A percentile compares a stretch with the other conserved stretches of the same genome.
These are phyloP conservation scores for Epinotia nisella DNA, from an alignment of 2,888 invertebrate species.

Conservation along the genomic window DNA sequence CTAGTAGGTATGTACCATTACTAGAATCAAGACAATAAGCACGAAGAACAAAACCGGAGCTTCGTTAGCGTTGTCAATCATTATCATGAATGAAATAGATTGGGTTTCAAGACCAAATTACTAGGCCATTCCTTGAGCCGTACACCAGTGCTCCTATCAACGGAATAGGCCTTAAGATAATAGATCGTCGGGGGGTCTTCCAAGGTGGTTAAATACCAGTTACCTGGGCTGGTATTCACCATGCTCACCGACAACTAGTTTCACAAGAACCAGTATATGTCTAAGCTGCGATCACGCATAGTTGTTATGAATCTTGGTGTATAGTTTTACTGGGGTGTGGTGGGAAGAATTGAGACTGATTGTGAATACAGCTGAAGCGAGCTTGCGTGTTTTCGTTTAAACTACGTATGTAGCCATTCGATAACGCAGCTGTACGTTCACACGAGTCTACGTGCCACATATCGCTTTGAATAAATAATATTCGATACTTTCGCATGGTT, in stretches of 20 bases:
- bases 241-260: neutral
- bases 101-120: slow-evolving; percentile 2
- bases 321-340: neutral
- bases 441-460: slow-evolving; percentile 45
- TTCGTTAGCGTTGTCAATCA: slow-evolving; percentile 22
- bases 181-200: slow-evolving; percentile 19
- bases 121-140: slow-evolving; percentile 2
- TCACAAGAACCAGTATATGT: neutral
- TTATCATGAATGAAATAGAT: slow-evolving; percentile 19
- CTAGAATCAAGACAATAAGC: neutral
- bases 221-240: neutral
- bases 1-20: too few species aligned
- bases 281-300: neutral
- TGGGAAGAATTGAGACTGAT: neutral
- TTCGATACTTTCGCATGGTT: slow-evolving; percentile 44
- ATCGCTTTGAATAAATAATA: slow-evolving; percentile 49
- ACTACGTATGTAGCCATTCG: slow-evolving; percentile 40
- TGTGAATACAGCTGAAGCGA: slow-evolving; percentile 23
- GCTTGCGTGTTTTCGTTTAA: slow-evolving; percentile 46
- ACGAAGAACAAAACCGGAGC: slow-evolving; percentile 13
- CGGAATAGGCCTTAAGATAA: slow-evolving; percentile 19
- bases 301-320: neutral
- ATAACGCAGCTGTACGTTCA: slow-evolving; percentile 45
- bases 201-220: slow-evolving; percentile 32
- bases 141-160: neutral